Conservation (phyloP, 2,797 vertebrate genomes). For the Malacoraja senta region DNA sequence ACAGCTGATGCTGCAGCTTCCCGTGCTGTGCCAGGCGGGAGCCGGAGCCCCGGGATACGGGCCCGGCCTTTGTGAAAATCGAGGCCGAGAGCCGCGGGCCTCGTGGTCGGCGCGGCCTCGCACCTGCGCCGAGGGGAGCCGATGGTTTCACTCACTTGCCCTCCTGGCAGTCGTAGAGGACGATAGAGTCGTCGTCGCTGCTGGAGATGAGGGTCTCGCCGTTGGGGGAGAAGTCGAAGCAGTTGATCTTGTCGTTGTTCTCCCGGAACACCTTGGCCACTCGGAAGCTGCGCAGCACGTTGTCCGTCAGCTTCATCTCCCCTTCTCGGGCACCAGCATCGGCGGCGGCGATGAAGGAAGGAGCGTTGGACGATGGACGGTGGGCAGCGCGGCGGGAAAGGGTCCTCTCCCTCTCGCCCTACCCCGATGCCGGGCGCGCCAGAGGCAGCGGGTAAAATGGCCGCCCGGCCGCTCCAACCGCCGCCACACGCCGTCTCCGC, state of each 20-base stretch:
- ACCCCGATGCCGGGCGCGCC: neutral
- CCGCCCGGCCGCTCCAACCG: neutral
- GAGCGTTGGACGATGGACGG: neutral
- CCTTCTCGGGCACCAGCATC: constrained; percentile 29
- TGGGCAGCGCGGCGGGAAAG: no score
- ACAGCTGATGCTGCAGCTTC: neutral
- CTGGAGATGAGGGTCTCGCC: constrained; percentile 96
- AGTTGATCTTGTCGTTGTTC: constrained; percentile 97
- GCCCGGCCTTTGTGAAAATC: neutral
- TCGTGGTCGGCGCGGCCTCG: constrained; percentile 41
- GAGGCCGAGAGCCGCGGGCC: neutral
- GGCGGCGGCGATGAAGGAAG: neutral
- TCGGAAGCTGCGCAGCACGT: constrained; percentile 96
- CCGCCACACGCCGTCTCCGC: neutral
- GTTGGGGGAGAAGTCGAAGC: constrained; percentile 95
- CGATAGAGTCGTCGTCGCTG: constrained; percentile 94
- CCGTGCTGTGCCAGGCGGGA: neutral
- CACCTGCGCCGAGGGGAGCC: neutral
- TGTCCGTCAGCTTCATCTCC: constrained; percentile 96
- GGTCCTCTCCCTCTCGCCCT: neutral
- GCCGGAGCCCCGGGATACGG: neutral
- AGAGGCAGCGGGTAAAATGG: neutral
- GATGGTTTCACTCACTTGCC: constrained; percentile 81
- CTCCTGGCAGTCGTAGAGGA: constrained; percentile 96
- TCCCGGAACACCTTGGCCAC: constrained; percentile 97